Evolutionary conservation across 2,888 invertebrate species (phyloP), one percentile per base, ranked within the genome.

Genomic region (Vanessa cardui): DNA sequence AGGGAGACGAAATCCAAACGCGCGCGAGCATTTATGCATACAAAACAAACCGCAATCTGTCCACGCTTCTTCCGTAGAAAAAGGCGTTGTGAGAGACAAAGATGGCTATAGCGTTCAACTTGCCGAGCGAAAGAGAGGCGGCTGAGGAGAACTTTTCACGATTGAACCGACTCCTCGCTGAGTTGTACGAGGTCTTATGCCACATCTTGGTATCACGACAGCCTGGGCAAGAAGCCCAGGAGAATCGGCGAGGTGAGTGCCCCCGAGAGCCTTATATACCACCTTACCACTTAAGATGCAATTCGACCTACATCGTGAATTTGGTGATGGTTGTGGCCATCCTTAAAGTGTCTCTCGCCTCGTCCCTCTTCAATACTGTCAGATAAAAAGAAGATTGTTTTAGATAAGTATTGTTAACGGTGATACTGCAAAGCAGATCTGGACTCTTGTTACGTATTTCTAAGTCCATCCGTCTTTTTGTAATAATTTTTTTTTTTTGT

Each of bases 101-200:
- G 87, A 94, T 94, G 94, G 94, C 94, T 81, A 94, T 94, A 88
- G 94, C 93, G 76, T 94, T 94, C 85, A 92, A 93, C 86, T 81
- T 94, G 79, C 94, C 94, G 77, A 89, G 93, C 78, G 93, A 93
- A 82, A 87, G 92, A 85, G 93, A 94, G 83, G 90, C 93, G 73
- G 82, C 92, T 58, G 94, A 93, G 83, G 93, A 93, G 84, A 90
- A 93, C 86, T 94, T 93, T 84, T 92, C 93, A 76, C 87, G 93
- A 74, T 85, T 94, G 87, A 93, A 94, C 87, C 92, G 93, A 82
- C 93, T 94, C 74, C 83, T 94, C 73, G 87, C 90, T 77, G 94
- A 94, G 84, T 83, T 94, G 80, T 93, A 93, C 86, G 93, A 93
- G 79, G 93, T 94, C 73, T 84, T 93, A 78, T 90, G 93, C 84